phyloP scores from a whole-genome alignment of 2,797 vertebrate genomes.

The Onychomys leucogaster region DNA sequence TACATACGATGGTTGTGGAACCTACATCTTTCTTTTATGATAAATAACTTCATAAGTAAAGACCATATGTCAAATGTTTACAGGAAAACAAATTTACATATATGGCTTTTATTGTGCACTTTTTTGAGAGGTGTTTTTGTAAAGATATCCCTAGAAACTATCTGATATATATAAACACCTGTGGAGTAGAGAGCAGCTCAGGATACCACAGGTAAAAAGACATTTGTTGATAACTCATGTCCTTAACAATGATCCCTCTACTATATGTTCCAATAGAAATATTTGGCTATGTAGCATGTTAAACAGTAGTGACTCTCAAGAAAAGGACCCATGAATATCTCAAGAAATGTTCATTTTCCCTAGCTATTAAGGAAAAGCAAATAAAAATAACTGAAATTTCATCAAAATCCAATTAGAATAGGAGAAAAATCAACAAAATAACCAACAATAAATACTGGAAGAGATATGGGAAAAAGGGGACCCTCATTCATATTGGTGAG shows the following conservation, averaged over 20 bases:
- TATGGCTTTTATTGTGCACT: background rate
- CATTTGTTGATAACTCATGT: background rate
- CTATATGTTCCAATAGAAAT: background rate
- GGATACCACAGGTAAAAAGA: background rate
- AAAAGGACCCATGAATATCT: background rate
- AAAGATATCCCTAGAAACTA: background rate
- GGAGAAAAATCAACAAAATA: background rate
- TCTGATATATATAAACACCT: background rate
- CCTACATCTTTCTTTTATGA: background rate
- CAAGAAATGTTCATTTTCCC: background rate
- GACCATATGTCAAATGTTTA: background rate
- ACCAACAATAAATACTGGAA: background rate
- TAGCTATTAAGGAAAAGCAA: background rate
- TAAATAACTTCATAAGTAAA: slow-evolving; percentile 23
- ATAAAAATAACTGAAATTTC: background rate
- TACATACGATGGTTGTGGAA: background rate
- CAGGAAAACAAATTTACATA: background rate
- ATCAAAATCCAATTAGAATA: background rate
- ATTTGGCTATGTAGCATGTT: background rate
- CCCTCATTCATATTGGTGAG: background rate
- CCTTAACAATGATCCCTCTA: background rate
- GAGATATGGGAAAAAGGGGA: background rate
- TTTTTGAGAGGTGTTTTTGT: background rate
- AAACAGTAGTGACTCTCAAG: background rate
- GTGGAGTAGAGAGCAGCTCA: background rate